phyloP scores from a whole-genome alignment of 1,140 invertebrate species.

The Odontomachus brunneus region DNA sequence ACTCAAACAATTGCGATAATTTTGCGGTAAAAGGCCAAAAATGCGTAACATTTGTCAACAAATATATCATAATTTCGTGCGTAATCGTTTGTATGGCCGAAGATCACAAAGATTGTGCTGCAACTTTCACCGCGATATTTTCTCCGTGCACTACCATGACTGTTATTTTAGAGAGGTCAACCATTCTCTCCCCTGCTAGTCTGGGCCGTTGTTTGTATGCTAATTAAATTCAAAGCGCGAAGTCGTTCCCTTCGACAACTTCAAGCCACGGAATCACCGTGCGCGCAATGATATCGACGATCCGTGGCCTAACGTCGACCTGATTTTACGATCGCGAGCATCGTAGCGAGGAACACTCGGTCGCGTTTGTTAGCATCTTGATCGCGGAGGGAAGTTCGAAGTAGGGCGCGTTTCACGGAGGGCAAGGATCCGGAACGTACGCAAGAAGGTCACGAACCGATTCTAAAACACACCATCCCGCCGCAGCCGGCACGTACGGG shows the following conservation, averaged over 20 bases:
- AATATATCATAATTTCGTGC: too few species aligned
- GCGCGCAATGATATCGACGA: neutral
- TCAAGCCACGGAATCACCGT: neutral
- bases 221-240: constrained; percentile 2
- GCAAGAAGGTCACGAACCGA: constrained; percentile 53
- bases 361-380: constrained; percentile 39
- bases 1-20: too few species aligned
- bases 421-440: constrained; percentile 14
- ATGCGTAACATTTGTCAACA: too few species aligned
- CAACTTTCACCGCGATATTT: too few species aligned
- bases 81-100: too few species aligned
- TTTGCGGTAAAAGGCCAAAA: too few species aligned
- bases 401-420: constrained; percentile 23
- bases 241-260: neutral
- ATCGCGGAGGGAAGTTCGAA: constrained; percentile 49
- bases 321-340: constrained; percentile 30
- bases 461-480: constrained; percentile 40
- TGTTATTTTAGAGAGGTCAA: too few species aligned
- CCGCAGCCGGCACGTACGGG: neutral
- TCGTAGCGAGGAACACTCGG: constrained; percentile 9
- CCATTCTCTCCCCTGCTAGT: too few species aligned
- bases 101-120: too few species aligned
- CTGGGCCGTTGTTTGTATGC: too few species aligned
- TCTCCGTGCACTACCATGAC: too few species aligned
- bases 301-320: neutral